Base-by-base conservation (phyloP, 2,797 vertebrate genomes). In the Pipistrellus pygmaeus region DNA sequence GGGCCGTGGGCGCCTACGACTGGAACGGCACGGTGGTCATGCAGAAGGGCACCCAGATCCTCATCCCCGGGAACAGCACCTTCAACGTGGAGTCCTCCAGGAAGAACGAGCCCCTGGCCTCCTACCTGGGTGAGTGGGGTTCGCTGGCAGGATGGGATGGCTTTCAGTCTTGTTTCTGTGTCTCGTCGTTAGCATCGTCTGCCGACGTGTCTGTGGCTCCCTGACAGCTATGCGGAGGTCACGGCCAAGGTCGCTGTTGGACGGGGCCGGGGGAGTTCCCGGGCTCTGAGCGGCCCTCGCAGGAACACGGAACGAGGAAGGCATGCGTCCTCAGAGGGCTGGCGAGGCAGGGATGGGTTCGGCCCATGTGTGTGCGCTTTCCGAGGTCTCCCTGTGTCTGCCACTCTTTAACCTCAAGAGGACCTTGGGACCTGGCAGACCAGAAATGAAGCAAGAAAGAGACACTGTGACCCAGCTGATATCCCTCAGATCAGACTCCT, bases 21-120 rank as follows among this genome's bases (percentile, higher is more conserved):
- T 99, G 99, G 99, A 99, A 99, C 8, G 99, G 99, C 90, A 99
- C 99, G 0, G 99, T 99, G 27, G 97, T 99, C 30, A 99, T 99
- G 99, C 98, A 99, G 30, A 98, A 98, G 2, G 97, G 97, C 1
- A 95, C 87, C 55, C 88, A 68, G 44, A 96, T 97, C 20, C 55
- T 99, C 30, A 96, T 98, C 62, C 99, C 99, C 13, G 62, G 72
- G 73, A 99, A 99, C 60, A 97, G 95, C 18, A 96, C 98, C 71
- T 99, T 99, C 96, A 98, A 98, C 41, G 96, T 99, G 95, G 97
- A 98, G 11, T 82, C 83, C 30, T 96, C 95, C 12, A 98, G 98
- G 73, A 98, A 96, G 89, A 99, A 99, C 20, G 99, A 99, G 94
- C 97, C 98, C n/a, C 98, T 99, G 84, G 99, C 99, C 41, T 99